phyloP scores from a whole-genome alignment of 2,113 vertebrate genomes.

The Hemicordylus capensis region DNA sequence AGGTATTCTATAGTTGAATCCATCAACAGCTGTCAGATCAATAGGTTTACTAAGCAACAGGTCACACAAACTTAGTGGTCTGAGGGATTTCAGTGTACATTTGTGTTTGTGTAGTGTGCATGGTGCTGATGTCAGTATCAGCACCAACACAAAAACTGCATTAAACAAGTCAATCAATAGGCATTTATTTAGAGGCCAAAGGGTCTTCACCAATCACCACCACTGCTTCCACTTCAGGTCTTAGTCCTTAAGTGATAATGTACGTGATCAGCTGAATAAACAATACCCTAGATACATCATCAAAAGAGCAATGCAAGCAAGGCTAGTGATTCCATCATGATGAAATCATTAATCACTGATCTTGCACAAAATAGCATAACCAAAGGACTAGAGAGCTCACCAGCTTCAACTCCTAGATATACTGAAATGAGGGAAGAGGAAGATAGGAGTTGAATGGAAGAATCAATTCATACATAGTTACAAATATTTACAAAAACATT shows the following conservation, averaged over 20 bases:
- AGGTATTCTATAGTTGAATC: background rate
- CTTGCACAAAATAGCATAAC: background rate
- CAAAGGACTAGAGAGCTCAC: background rate
- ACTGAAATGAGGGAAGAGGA: background rate
- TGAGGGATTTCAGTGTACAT: background rate
- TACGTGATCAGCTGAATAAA: too few species aligned
- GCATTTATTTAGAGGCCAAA: background rate
- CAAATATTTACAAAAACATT: accelerated
- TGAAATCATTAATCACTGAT: background rate
- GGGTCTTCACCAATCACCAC: background rate
- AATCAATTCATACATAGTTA: accelerated
- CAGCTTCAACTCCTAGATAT: background rate
- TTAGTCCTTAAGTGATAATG: background rate
- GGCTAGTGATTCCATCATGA: background rate
- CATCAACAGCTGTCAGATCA: background rate
- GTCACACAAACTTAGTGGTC: too few species aligned
- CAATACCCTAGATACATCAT: background rate
- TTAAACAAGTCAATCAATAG: background rate
- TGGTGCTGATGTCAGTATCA: too few species aligned
- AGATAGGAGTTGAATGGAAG: background rate
- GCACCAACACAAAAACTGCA: background rate
- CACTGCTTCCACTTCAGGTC: background rate
- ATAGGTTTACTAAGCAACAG: too few species aligned
- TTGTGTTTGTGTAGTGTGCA: too few species aligned
- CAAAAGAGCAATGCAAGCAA: background rate